Evolutionary conservation across 2,113 vertebrate genomes (phyloP).

Genomic region (Boleophthalmus pectinirostris): DNA sequence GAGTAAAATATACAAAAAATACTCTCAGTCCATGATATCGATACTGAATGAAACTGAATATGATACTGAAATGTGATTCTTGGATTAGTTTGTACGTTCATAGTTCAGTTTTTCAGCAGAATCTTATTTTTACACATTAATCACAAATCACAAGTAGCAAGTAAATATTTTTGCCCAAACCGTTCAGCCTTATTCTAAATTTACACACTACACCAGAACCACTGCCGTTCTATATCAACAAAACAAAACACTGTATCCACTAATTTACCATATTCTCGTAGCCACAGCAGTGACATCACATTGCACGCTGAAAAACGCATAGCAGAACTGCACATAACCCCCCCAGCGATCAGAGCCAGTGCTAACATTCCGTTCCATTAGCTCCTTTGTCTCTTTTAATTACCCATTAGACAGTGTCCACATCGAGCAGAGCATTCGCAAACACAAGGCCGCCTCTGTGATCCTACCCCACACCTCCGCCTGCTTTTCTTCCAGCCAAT

Average conservation of each 20-base stretch:
- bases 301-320: neutral
- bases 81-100: too few relatives aligned
- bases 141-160: too few relatives aligned
- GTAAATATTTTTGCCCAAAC: too few relatives aligned
- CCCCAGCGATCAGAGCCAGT: constrained; percentile 37
- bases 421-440: constrained; percentile 76
- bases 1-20: too few relatives aligned
- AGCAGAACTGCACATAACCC: constrained; percentile 34
- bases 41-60: too few relatives aligned
- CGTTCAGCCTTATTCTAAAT: too few relatives aligned
- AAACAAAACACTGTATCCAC: too few relatives aligned
- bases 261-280: neutral
- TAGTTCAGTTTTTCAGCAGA: too few relatives aligned
- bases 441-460: constrained; percentile 62
- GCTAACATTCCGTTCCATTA: constrained; percentile 46
- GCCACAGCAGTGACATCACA: neutral
- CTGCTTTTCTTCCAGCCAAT: constrained; percentile 71
- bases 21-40: too few relatives aligned
- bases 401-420: constrained; percentile 74
- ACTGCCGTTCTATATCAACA: neutral
- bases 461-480: constrained; percentile 56
- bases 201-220: too few relatives aligned
- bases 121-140: too few relatives aligned
- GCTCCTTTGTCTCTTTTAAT: constrained; percentile 68
- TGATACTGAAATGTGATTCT: too few relatives aligned